phyloP scores from a whole-genome alignment of 1,140 invertebrate genomes.

The Drosophila asahinai region DNA sequence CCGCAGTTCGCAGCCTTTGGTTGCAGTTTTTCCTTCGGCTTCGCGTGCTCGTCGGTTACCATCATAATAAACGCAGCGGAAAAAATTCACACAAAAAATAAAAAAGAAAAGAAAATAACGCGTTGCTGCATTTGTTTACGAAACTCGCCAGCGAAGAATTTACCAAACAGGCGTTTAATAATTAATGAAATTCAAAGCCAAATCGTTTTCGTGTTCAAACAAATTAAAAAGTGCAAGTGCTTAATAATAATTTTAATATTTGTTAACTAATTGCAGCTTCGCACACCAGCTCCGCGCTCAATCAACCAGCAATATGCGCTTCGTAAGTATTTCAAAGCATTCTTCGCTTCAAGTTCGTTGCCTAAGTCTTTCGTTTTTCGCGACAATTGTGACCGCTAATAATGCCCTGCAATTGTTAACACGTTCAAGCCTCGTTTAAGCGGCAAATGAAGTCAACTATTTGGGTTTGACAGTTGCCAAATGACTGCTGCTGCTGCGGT shows the following conservation, averaged over 20 bases:
- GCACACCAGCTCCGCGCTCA: slow-evolving; percentile 32
- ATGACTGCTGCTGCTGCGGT: slow-evolving; percentile 22
- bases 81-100: slow-evolving; percentile 14
- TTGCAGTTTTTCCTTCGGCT: slow-evolving; percentile 47
- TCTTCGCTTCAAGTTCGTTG: slow-evolving; percentile 54
- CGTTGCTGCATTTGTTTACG: slow-evolving; percentile 52
- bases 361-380: slow-evolving; percentile 71
- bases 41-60: slow-evolving; percentile 54
- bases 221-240: slow-evolving; percentile 54
- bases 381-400: slow-evolving; percentile 55
- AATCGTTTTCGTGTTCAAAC: slow-evolving; percentile 53
- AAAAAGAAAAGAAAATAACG: slow-evolving; percentile 31
- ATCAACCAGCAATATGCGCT: slow-evolving; percentile 79
- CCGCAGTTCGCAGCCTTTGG: slow-evolving; percentile 31
- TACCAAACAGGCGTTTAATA: slow-evolving; percentile 22
- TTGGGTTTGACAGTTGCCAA: slow-evolving; percentile 41
- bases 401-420: slow-evolving; percentile 51
- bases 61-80: slow-evolving; percentile 12
- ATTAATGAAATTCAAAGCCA: slow-evolving; percentile 48
- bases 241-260: slow-evolving; percentile 71
- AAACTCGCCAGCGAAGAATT: slow-evolving; percentile 39
- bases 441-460: slow-evolving; percentile 62
- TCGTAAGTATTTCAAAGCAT: slow-evolving; percentile 64
- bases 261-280: slow-evolving; percentile 79
- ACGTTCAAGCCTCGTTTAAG: slow-evolving; percentile 44